Conservation (phyloP, 2,797 vertebrate species). For the Taeniopygia guttata region DNA sequence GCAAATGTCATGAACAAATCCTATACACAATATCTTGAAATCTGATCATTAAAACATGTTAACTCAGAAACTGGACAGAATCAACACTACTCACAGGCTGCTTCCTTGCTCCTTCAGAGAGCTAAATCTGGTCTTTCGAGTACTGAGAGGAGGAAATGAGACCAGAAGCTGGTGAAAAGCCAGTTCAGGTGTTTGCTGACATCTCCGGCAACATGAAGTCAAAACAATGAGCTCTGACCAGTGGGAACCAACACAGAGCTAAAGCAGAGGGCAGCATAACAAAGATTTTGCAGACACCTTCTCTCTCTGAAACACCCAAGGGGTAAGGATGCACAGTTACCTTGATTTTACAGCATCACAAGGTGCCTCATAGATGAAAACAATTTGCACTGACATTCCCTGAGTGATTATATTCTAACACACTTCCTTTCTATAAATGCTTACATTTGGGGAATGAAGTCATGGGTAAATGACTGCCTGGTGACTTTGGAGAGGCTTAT, state of each 20-base stretch:
- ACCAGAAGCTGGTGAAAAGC: not conserved
- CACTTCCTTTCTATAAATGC: not conserved
- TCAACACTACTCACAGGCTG: not conserved
- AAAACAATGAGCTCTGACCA: not conserved
- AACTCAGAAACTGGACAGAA: not conserved
- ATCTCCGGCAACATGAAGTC: not conserved
- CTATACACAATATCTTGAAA: not conserved
- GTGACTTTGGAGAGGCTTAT: slow-evolving; percentile 15
- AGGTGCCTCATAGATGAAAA: not conserved
- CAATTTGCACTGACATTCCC: not conserved
- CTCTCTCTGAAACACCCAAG: not conserved
- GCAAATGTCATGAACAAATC: not conserved
- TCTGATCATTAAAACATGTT: not conserved
- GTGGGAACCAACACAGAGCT: not conserved
- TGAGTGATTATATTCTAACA: not conserved
- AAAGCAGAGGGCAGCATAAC: not conserved
- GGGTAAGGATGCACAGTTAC: not conserved
- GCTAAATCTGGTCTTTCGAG: not conserved
- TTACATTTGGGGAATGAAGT: not conserved
- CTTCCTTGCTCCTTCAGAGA: not conserved
- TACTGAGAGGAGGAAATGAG: not conserved
- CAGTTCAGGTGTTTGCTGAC: not conserved
- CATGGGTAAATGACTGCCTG: not conserved
- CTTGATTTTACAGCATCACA: not conserved
- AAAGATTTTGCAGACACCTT: not conserved